phyloP scores from a whole-genome alignment of 2,797 vertebrate species.

The Apogon talboti region DNA sequence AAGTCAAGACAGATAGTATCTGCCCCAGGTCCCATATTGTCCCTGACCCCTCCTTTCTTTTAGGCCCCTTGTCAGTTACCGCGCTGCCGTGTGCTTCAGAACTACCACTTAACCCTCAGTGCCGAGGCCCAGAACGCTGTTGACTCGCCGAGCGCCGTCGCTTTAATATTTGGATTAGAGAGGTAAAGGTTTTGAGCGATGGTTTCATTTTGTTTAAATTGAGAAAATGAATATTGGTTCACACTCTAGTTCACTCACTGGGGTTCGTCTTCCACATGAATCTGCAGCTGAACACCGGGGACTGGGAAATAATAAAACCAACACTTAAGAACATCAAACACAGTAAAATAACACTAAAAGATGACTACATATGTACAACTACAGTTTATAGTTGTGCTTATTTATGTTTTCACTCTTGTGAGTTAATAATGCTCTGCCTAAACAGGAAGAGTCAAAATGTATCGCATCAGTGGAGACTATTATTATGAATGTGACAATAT shows the following conservation, averaged over 20 bases:
- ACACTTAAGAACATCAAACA: no score
- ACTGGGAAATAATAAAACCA: no score
- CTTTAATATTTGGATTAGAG: conserved; percentile 46
- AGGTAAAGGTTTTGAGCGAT: conserved; percentile 63
- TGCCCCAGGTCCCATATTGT: conserved; percentile 54
- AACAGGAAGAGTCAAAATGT: no score
- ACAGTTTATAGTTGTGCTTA: no score
- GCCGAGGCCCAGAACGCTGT: conserved; percentile 48
- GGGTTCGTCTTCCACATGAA: not conserved
- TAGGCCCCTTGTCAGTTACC: conserved; percentile 45
- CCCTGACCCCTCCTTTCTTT: conserved; percentile 42
- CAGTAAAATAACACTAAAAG: no score
- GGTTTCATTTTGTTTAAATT: conserved; percentile 60
- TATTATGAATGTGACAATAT: no score
- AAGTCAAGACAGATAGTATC: conserved; percentile 59
- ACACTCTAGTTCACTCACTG: conserved; percentile 5
- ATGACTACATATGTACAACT: no score
- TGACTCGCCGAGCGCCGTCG: conserved; percentile 12
- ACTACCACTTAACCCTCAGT: conserved; percentile 58
- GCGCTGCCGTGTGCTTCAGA: conserved; percentile 36
- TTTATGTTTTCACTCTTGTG: no score
- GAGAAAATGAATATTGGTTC: conserved; percentile 58
- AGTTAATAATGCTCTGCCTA: no score
- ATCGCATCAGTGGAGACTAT: no score
- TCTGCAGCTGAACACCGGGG: not conserved